These are phyloP conservation scores for Tetropium fuscum DNA, from an alignment of 2,888 invertebrate species.

Conservation along the genomic window DNA sequence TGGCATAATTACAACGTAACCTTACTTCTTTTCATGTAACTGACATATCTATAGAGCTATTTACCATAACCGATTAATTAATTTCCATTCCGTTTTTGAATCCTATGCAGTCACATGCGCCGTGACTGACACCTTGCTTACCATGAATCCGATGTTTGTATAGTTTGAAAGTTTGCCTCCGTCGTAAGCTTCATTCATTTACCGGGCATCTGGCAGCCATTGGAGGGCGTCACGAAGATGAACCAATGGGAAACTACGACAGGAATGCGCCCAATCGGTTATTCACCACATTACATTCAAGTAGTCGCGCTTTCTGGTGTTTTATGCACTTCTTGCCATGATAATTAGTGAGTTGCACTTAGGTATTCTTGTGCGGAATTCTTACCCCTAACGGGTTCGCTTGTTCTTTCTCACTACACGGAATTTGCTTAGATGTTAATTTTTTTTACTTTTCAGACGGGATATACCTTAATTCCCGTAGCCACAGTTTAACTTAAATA, in stretches of 20 bases:
- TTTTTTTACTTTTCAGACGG: background rate
- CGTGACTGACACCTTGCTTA: slow-evolving; percentile 16
- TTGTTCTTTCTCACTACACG: slow-evolving; percentile 19
- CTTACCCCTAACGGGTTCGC: background rate
- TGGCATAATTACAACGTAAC: background rate
- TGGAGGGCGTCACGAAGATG: slow-evolving; percentile 49
- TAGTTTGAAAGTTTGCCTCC: slow-evolving; percentile 14
- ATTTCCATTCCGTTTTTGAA: slow-evolving; percentile 3
- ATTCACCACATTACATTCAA: slow-evolving; percentile 36
- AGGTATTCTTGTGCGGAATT: slow-evolving; percentile 20
- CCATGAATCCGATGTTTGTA: slow-evolving; percentile 15
- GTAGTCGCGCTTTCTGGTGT: slow-evolving; percentile 37
- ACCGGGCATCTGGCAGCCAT: slow-evolving; percentile 48
- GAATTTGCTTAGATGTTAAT: too few relatives aligned
- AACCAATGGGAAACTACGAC: slow-evolving; percentile 42
- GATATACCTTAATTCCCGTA: too few relatives aligned
- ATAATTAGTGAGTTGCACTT: slow-evolving; percentile 49
- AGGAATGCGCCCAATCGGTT: slow-evolving; percentile 27
- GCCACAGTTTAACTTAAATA: too few relatives aligned
- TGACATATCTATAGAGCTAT: background rate
- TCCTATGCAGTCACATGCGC: background rate
- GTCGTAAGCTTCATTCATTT: slow-evolving; percentile 41
- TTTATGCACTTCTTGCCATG: slow-evolving; percentile 41
- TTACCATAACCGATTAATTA: slow-evolving; percentile 2
- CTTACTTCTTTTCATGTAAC: background rate